These are phyloP conservation scores for Callocephalon fimbriatum DNA, from an alignment of 2,113 vertebrate genomes.

Conservation along the genomic window DNA sequence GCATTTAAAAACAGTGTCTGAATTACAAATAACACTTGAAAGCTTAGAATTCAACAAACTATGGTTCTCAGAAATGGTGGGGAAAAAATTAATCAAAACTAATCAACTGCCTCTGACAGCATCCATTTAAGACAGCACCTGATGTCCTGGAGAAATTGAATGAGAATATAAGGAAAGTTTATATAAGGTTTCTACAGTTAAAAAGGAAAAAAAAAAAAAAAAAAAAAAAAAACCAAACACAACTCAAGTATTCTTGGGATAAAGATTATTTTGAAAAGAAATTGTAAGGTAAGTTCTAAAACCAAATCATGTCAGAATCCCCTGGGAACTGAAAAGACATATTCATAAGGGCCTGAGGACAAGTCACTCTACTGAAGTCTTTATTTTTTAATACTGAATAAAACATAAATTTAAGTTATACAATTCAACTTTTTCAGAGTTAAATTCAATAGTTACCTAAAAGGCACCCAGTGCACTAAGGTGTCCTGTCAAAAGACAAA, in stretches of 20 bases:
- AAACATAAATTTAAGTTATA: not conserved
- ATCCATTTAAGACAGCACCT: not conserved
- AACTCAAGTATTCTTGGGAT: not conserved
- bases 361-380: not conserved
- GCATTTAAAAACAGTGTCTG: not conserved
- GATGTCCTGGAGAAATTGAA: rapidly evolving
- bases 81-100: not conserved
- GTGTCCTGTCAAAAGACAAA: not conserved
- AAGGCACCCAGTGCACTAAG: not conserved
- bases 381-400: not conserved
- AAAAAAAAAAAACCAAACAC: no score
- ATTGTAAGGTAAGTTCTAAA: not conserved
- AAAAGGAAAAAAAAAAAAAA: not conserved
- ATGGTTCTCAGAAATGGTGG: not conserved
- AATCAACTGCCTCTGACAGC: not conserved
- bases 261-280: not conserved
- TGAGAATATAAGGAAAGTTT: not conserved
- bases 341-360: not conserved
- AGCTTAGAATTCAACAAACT: not conserved
- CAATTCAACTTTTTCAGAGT: not conserved
- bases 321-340: not conserved
- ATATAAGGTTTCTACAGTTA: not conserved
- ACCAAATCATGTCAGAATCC: not conserved
- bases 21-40: not conserved
- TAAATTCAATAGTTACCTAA: not conserved